phyloP scores from a whole-genome alignment of 2,888 invertebrate species.

The Euclidia mi region DNA sequence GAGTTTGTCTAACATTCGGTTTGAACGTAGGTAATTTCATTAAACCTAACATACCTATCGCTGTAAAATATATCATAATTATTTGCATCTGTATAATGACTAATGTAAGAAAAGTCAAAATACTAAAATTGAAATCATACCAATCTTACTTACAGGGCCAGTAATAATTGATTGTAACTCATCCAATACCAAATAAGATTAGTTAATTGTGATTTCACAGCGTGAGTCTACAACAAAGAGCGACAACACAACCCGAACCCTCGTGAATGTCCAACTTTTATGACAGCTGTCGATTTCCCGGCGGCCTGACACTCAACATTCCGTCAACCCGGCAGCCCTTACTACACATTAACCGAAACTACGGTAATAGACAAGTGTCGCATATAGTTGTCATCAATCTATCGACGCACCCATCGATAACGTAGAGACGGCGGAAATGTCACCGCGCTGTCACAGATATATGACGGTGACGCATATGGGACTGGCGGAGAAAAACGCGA shows the following conservation, averaged over 20 bases:
- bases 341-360: slow-evolving; percentile 33
- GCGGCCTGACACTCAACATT: slow-evolving; percentile 24
- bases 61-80: no score
- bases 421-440: slow-evolving; percentile 34
- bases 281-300: slow-evolving; percentile 63
- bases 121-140: no score
- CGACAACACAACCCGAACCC: slow-evolving; percentile 16
- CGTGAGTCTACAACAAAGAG: slow-evolving; percentile 1
- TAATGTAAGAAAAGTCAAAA: no score
- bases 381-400: slow-evolving; percentile 31
- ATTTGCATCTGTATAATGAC: no score
- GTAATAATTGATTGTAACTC: neutral
- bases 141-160: no score
- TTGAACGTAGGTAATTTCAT: no score
- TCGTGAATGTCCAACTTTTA: slow-evolving; percentile 47
- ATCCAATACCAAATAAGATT: slow-evolving; percentile 13
- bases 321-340: slow-evolving; percentile 19
- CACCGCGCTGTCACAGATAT: slow-evolving; percentile 17
- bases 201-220: slow-evolving; percentile 19
- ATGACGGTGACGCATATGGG: slow-evolving; percentile 30
- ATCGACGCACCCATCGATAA: slow-evolving; percentile 40
- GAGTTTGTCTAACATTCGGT: no score
- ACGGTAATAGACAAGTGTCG: slow-evolving; percentile 18
- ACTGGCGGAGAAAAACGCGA: slow-evolving; percentile 37
- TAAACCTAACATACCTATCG: no score